Base-by-base conservation (phyloP, 2,888 invertebrate genomes). In the Nomada ruficornis region DNA sequence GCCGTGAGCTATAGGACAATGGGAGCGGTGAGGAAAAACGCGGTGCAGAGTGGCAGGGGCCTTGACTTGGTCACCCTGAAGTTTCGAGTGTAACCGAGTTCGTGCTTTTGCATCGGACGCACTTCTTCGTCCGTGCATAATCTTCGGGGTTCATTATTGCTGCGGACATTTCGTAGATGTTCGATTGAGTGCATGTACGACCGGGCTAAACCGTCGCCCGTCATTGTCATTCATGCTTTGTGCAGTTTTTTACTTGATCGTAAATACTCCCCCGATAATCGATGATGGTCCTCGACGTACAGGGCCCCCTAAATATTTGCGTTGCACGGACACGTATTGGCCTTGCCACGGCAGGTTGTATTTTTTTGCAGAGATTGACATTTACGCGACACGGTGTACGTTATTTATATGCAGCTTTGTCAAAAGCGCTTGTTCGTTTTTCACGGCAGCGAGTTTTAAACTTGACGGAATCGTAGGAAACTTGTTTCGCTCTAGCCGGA, bases 11-110 rank as follows among this genome's bases (percentile, higher is more conserved):
- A 62, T 54, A 52, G 68, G 72, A 26, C 63, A 64, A 10, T 13
- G 26, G 18, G 57, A 15, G 59, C 42, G 42, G 20, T 29, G 68
- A 52, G 55, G 47, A 57, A 57, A 57, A 23, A 57, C 26, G 73
- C 65, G 55, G 47, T 64, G 69, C 44, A 36, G 64, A 70, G 81
- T 76, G 60, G 62, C 62, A 52, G 82, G 85, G 84, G 89, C 89
- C 91, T 89, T 91, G 90, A 89, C 91, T 90, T 77, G 88, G 88
- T 91, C 90, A 91, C 89, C 91, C 88, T 89, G 89, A 89, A 85
- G 84, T 65, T 74, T 81, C 83, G 77, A 85, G 85, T 85, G 85
- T 77, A 80, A 78, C 65, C 68, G 71, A 69, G 75, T 86, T 67
- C 82, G 81, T 81, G 79, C 59, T 77, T 68, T 23, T 9, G 77